Evolutionary conservation across 2,113 vertebrate genomes (phyloP).

Genomic region (Saguinus imperator): DNA sequence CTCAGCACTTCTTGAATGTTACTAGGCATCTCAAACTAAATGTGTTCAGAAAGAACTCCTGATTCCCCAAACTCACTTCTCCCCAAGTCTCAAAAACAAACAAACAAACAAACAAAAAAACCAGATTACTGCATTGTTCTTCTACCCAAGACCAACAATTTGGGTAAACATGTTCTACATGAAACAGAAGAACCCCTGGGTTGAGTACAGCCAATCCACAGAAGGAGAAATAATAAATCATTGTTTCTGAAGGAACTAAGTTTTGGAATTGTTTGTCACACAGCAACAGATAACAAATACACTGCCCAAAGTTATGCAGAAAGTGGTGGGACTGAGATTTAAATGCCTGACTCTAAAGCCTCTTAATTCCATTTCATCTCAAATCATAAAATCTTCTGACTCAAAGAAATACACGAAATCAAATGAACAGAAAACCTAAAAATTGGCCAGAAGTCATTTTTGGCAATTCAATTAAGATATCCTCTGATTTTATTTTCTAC

Average conservation of each 20-base stretch:
- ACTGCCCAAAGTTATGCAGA: background rate
- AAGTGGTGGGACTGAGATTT: background rate
- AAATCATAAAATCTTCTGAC: background rate
- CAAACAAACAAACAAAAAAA: no score
- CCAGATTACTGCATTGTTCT: background rate
- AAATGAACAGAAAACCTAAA: slow-evolving; percentile 36
- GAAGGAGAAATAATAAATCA: slow-evolving; percentile 16
- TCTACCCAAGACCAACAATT: slow-evolving; percentile 24
- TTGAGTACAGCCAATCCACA: background rate
- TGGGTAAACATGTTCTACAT: background rate
- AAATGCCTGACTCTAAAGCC: slow-evolving; percentile 12
- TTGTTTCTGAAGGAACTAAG: background rate
- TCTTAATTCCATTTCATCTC: background rate
- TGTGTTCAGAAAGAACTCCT: background rate
- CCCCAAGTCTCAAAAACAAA: no score
- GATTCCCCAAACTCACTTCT: background rate
- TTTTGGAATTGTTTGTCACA: background rate
- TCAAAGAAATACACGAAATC: slow-evolving; percentile 1
- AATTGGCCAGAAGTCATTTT: slow-evolving; percentile 27
- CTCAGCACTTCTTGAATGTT: background rate
- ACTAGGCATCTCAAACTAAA: background rate
- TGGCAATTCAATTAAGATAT: slow-evolving; percentile 3
- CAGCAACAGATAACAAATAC: background rate
- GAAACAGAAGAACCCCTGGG: background rate
- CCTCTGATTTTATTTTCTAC: background rate